These are phyloP conservation scores for Calonectris borealis DNA, from an alignment of 2,113 vertebrate species.

Conservation along the genomic window DNA sequence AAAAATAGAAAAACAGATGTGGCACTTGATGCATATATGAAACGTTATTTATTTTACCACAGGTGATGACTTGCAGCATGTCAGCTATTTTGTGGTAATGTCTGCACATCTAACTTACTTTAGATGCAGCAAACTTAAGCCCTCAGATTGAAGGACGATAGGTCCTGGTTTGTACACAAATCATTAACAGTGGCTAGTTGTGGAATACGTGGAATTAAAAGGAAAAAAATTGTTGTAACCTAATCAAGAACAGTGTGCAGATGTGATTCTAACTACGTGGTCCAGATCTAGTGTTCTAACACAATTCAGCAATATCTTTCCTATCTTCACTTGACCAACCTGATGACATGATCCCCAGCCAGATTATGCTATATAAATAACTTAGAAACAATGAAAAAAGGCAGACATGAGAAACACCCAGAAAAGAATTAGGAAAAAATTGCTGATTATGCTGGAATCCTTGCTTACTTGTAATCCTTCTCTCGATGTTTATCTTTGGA, in stretches of 20 bases:
- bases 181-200: neutral
- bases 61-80: neutral
- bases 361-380: neutral
- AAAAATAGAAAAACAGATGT: slow-evolving; percentile 33
- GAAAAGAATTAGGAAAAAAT: slow-evolving; percentile 14
- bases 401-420: slow-evolving; percentile 27
- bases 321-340: neutral
- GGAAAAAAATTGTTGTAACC: neutral
- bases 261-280: neutral
- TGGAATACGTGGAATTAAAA: neutral
- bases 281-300: slow-evolving; percentile 14
- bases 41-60: neutral
- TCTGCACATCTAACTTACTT: neutral
- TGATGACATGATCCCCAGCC: neutral
- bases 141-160: neutral
- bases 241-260: neutral
- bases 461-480: slow-evolving; percentile 79
- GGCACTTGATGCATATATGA: slow-evolving; percentile 8
- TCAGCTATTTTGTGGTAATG: neutral
- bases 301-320: neutral
- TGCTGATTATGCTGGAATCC: slow-evolving; percentile 29
- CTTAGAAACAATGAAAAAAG: slow-evolving; percentile 6
- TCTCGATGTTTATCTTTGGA: slow-evolving; percentile 86
- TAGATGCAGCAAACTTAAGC: neutral
- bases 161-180: neutral